Evolutionary conservation across 2,888 invertebrate genomes (phyloP), one percentile per base, ranked within the genome.

Genomic region (Parnassius orleans): DNA sequence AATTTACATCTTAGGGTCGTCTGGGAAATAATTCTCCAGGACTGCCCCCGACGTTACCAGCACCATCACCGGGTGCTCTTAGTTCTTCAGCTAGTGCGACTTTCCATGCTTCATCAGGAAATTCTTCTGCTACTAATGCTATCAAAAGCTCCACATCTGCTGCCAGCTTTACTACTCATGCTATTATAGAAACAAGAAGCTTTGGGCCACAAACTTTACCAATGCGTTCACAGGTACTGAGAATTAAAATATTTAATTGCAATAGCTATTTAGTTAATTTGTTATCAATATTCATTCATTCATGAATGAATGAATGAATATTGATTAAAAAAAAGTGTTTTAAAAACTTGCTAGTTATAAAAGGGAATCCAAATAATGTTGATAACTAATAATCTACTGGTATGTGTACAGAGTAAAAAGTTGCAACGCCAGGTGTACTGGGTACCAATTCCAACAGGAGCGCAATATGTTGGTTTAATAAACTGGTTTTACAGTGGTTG

Each of bases 41-140:
- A 11, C 93, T 95, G n/a, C 95, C 95, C 1, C 95, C 95, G 41
- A 94, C 95, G 41, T 80, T 95, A 51, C 95, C 95, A 12, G 95
- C 95, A 0, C 95, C 95, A 0, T 94, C 95, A 42, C 95, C 95
- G 14, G 93, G 93, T 69, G 93, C 93, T 61, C 80, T 92, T 33
- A 88, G 93, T 70, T 92, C 94, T 52, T 94, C 94, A 74, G 94
- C 95, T 9, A 95, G 95, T 72, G 94, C 95, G 67, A 92, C 92
- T 61, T 93, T 92, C 76, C 90, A 90, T 65, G 87, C 93, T 58
- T 83, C 90, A 58, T 84, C 78, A 3, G 84, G 89, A 5, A 81
- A 83, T 12, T 71, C 83, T 55, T 79, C 80, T 50, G 72, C 81
- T 10, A 73, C 78, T 58, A 90, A 87, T 64, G 86, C 92, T 56